A percentile compares a stretch with the other conserved stretches of the same genome.
Evolutionary conservation across 2,797 vertebrate species (phyloP).

Genomic region (Menidia menidia): DNA sequence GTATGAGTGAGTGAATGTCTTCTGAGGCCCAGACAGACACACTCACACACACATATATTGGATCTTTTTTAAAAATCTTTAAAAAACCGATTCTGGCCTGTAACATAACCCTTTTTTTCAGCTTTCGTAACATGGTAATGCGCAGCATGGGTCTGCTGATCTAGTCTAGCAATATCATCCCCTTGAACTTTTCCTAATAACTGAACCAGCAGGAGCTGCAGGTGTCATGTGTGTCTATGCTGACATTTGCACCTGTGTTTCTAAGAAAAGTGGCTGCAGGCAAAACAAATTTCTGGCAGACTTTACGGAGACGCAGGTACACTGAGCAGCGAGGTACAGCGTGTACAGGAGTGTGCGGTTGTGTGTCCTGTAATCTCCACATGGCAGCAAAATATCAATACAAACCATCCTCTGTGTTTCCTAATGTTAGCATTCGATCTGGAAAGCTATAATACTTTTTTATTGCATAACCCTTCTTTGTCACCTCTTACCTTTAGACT

Average conservation of each 20-base stretch:
- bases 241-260: slow-evolving; percentile 19
- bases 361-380: slow-evolving; percentile 18
- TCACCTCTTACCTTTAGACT: neutral
- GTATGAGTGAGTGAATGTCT: slow-evolving; percentile 21
- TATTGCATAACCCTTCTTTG: slow-evolving; percentile 21
- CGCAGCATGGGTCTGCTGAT: slow-evolving; percentile 36
- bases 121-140: slow-evolving; percentile 28
- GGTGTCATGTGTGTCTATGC: slow-evolving; percentile 33
- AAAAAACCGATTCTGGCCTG: slow-evolving; percentile 13
- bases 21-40: slow-evolving; percentile 4
- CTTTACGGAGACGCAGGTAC: slow-evolving; percentile 26
- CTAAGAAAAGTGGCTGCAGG: slow-evolving; percentile 14
- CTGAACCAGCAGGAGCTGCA: slow-evolving; percentile 45
- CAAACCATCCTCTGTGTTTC: neutral
- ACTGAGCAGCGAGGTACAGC: slow-evolving; percentile 1
- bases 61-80: neutral
- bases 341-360: neutral
- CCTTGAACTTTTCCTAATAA: slow-evolving; percentile 55
- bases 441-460: slow-evolving; percentile 18
- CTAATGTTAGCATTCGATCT: neutral
- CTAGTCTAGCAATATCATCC: slow-evolving; percentile 43
- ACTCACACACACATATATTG: slow-evolving; percentile 12
- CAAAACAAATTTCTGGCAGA: slow-evolving; percentile 24
- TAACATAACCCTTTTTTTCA: slow-evolving; percentile 37
- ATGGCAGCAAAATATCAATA: slow-evolving; percentile 13